A percentile compares a stretch with the other conserved stretches of the same genome.
Evolutionary conservation across 2,888 invertebrate genomes (phyloP).

Genomic region (Drosophila koepferae): DNA sequence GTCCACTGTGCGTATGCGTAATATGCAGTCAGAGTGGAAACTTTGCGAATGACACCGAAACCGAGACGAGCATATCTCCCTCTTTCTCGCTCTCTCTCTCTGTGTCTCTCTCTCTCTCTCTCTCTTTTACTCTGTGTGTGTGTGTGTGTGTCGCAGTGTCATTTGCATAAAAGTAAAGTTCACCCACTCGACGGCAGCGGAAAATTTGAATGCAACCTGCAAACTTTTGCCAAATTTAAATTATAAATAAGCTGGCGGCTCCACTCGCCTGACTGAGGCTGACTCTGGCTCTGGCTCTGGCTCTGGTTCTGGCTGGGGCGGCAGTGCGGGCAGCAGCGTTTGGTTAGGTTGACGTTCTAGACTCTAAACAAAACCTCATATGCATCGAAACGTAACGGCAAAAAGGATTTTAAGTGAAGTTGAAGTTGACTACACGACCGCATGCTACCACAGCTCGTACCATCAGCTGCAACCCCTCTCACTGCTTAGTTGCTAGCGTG

Average conservation of each 20-base stretch:
- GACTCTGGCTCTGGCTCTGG: conserved; percentile 9
- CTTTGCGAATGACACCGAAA: conserved; percentile 75
- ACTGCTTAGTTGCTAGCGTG: background rate
- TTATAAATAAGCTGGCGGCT: conserved; percentile 74
- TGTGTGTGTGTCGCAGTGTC: conserved; percentile 57
- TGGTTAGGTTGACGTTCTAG: conserved; percentile 26
- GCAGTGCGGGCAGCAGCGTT: background rate
- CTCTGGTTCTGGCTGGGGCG: conserved; percentile 9
- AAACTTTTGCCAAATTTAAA: conserved; percentile 79
- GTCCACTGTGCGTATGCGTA: conserved; percentile 56
- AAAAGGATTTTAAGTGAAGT: conserved; percentile 81
- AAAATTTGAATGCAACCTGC: conserved; percentile 77
- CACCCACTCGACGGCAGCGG: conserved; percentile 74
- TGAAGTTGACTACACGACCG: conserved; percentile 80
- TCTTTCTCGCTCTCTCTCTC: background rate
- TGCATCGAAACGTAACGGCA: conserved; percentile 81
- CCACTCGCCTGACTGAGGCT: conserved; percentile 27
- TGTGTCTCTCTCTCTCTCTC: background rate
- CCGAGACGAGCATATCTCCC: conserved; percentile 20
- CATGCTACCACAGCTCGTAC: conserved; percentile 52
- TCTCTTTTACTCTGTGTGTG: conserved; percentile 20
- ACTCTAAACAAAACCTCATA: conserved; percentile 79
- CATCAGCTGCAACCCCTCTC: background rate
- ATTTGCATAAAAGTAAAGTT: conserved; percentile 80
- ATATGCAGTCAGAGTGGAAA: conserved; percentile 51